Conservation (phyloP, 1,140 invertebrate species). For the Drosophila funebris region DNA sequence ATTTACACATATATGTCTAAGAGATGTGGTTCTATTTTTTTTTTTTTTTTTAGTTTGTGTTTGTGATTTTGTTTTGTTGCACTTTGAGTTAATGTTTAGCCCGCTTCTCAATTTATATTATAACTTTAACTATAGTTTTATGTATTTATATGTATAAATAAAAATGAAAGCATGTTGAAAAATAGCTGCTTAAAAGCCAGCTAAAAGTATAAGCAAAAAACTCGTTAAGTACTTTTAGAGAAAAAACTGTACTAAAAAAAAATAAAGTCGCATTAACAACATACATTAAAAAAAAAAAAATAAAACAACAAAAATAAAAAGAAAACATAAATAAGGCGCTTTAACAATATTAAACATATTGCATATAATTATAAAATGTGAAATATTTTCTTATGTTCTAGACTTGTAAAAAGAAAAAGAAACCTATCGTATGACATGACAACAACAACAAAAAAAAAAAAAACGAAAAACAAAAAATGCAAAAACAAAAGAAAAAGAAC, state of each 20-base stretch:
- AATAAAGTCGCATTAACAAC: conserved; percentile 66
- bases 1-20: conserved; percentile 32
- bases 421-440: conserved; percentile 56
- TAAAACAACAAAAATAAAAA: conserved; percentile 12
- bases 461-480: conserved; percentile 14
- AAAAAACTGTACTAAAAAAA: conserved; percentile 64
- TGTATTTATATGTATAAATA: conserved; percentile 81
- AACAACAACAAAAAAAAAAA: conserved; percentile 32
- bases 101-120: conserved; percentile 55
- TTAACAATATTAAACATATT: conserved; percentile 71
- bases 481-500: conserved; percentile 16
- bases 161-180: conserved; percentile 65
- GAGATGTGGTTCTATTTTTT: conserved; percentile 21
- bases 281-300: conserved; percentile 42
- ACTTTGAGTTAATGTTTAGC: conserved; percentile 67
- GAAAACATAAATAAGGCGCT: conserved; percentile 59
- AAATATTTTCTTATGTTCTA: conserved; percentile 80
- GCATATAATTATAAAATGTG: conserved; percentile 68
- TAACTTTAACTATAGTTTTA: conserved; percentile 74
- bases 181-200: conserved; percentile 66
- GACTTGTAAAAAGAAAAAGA: conserved; percentile 67
- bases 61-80: conserved; percentile 64
- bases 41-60: conserved; percentile 30
- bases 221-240: conserved; percentile 81
- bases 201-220: conserved; percentile 75